Base-by-base conservation (phyloP, 1,140 invertebrate genomes). In the Fopius arisanus region DNA sequence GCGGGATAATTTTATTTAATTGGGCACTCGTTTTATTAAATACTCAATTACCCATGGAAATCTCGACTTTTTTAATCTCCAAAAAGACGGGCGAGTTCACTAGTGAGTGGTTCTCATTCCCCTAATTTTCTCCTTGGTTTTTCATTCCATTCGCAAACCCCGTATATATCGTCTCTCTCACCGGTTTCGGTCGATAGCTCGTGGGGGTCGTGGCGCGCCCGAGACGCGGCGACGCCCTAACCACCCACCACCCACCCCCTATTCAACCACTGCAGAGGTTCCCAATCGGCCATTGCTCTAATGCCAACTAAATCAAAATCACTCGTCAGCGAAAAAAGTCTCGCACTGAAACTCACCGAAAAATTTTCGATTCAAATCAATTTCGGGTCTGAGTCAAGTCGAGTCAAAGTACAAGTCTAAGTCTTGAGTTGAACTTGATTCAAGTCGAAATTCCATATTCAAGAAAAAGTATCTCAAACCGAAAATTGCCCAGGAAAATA, bases 211-310 rank as follows among this genome's bases (percentile, higher is more conserved):
- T 65, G 16, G 29, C n/a, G 82, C 78, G 80, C 75, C 80, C 71
- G 84, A 87, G 85, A 87, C 86, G 86, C 83, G 87, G 86, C 84
- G 87, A 88, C 86, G 86, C 86, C 87, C 86, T 87, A 79, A 79
- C 76, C 80, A 79, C 78, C 80, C 81, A 83, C 80, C 81, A 83
- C 85, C 81, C 23, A 26, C 23, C 80, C 74, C 78, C 43, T 19
- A 48, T 83, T 80, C 78, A 75, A 78, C 78, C 51, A 77, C 69
- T 65, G 73, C 82, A 83, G 84, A 75, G 87, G 79, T 78, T 85
- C 87, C 85, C 87, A 87, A 81, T 80, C 78, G 77, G 73, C 33
- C 67, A 67, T 51, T 67, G 37, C 14, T 48, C 33, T 19, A 23
- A 74, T 43, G 21, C 28, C n/a, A 14, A 29, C 26, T 33, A n/a